These are phyloP conservation scores for Esox lucius DNA, from an alignment of 2,797 vertebrate genomes.

Conservation along the genomic window DNA sequence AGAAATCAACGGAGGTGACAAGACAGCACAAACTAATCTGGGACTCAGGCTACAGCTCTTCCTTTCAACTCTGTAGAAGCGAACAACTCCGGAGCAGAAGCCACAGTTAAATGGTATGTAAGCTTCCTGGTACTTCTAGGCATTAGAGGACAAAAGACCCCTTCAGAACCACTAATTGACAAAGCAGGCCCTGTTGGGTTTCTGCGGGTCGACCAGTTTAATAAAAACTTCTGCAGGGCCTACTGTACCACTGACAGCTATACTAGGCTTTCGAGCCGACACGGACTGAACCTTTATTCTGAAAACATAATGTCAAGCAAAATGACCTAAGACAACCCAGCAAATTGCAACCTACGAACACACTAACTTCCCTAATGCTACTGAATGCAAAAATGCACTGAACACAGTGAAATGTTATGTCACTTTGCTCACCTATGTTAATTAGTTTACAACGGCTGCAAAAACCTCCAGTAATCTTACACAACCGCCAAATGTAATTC, in stretches of 20 bases:
- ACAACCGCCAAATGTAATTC: too few relatives aligned
- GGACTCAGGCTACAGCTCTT: background rate
- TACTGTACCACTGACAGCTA: conserved; percentile 36
- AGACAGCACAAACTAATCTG: background rate
- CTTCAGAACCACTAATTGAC: conserved; percentile 51
- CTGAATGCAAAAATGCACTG: background rate
- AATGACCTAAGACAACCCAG: background rate
- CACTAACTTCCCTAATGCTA: background rate
- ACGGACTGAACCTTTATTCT: background rate
- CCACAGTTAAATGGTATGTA: too few relatives aligned
- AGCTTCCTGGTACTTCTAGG: too few relatives aligned
- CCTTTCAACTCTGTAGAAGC: too few relatives aligned
- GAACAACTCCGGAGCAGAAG: too few relatives aligned
- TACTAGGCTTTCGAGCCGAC: conserved; percentile 9
- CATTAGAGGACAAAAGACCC: conserved; percentile 61
- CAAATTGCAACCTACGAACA: background rate
- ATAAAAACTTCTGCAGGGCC: conserved; percentile 42
- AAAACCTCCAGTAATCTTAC: background rate
- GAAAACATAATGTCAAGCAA: background rate
- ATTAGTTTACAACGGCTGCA: background rate
- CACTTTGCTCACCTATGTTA: background rate
- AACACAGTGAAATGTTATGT: background rate
- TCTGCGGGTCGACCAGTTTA: conserved; percentile 13
- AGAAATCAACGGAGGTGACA: background rate
- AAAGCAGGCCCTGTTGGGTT: conserved; percentile 59